A percentile compares a stretch with the other conserved stretches of the same genome.
phyloP scores from a whole-genome alignment of 2,888 invertebrate species.

The Tachina fera region DNA sequence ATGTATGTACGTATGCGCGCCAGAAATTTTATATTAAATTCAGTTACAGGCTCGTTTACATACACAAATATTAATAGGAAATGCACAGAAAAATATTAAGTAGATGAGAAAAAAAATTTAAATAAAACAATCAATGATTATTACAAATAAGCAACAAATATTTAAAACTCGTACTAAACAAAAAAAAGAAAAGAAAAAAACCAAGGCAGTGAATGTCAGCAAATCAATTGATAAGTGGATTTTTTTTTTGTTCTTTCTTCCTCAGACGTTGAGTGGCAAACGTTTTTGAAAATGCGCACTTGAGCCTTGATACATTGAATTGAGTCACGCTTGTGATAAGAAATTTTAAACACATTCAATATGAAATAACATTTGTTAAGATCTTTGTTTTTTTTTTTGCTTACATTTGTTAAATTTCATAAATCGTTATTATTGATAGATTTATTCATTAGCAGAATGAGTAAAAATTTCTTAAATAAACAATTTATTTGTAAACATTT shows the following conservation, averaged over 20 bases:
- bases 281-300: conserved; percentile 13
- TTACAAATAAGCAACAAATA: conserved; percentile 69
- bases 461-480: conserved; percentile 10
- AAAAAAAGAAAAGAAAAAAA: neutral
- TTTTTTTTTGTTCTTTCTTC: conserved; percentile 14
- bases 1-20: neutral
- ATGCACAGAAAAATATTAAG: conserved; percentile 28
- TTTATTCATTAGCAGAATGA: conserved; percentile 34
- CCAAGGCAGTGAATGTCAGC: conserved; percentile 23
- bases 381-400: neutral
- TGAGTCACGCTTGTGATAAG: conserved; percentile 58
- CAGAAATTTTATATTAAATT: conserved; percentile 43
- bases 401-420: conserved; percentile 48
- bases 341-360: conserved; percentile 27
- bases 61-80: conserved; percentile 31
- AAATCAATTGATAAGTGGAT: conserved; percentile 61
- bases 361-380: conserved; percentile 10
- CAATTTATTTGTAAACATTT: neutral
- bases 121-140: conserved; percentile 56
- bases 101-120: conserved; percentile 3
- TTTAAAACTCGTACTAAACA: conserved; percentile 42
- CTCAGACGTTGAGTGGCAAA: conserved; percentile 24
- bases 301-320: conserved; percentile 28
- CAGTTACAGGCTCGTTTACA: conserved; percentile 37
- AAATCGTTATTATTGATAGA: conserved; percentile 68